phyloP scores from a whole-genome alignment of 2,797 vertebrate species.

The Sebastes variabilis region DNA sequence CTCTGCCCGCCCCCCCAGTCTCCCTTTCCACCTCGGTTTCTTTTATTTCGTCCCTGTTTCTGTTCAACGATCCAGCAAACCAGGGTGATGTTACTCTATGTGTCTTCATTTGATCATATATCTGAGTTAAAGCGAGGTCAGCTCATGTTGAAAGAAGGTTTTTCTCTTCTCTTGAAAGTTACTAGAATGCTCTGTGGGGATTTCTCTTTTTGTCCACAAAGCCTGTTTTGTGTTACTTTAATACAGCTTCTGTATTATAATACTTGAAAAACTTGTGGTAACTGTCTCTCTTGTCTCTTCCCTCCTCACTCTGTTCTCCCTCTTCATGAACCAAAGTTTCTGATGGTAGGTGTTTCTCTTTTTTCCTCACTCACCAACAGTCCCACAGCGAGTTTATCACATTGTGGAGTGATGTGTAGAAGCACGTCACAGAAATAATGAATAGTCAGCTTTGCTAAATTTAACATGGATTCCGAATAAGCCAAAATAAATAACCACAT shows the following conservation, averaged over 20 bases:
- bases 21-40: slow-evolving; percentile 3
- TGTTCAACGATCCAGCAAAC: slow-evolving; percentile 29
- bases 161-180: neutral
- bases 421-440: neutral
- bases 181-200: neutral
- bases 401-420: neutral
- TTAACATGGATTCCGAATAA: neutral
- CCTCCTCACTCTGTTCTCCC: neutral
- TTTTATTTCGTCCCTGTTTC: neutral
- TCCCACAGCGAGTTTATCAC: neutral
- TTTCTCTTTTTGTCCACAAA: neutral
- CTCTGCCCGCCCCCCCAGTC: slow-evolving; percentile 16
- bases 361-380: neutral
- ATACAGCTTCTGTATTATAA: neutral
- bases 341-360: slow-evolving; percentile 87
- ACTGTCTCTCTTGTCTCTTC: slow-evolving; percentile 33
- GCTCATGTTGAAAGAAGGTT: neutral
- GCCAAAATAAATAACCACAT: neutral
- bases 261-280: neutral
- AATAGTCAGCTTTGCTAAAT: neutral
- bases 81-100: slow-evolving; percentile 9
- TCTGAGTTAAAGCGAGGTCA: slow-evolving; percentile 11
- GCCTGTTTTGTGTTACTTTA: neutral
- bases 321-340: slow-evolving; percentile 79
- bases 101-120: slow-evolving; percentile 20